Conservation (phyloP, 92 coral and sea anemone species). For the Umimayanthus chanpuru region DNA sequence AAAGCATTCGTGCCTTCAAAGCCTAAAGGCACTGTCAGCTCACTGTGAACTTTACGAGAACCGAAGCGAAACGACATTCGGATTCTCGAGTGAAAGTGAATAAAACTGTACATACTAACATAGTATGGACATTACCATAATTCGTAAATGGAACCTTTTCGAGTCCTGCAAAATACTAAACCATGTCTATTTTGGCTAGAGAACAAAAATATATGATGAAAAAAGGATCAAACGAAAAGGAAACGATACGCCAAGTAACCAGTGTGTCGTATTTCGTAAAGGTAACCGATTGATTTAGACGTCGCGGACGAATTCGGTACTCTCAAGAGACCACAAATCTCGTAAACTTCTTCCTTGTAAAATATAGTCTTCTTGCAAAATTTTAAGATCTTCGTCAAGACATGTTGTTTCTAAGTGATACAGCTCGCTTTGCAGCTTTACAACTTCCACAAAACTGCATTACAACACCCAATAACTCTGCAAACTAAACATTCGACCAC, state of each 20-base stretch:
- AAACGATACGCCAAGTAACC: neutral
- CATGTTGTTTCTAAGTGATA: neutral
- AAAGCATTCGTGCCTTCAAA: neutral
- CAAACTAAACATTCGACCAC: neutral
- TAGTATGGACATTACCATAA: neutral
- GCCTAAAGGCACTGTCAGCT: neutral
- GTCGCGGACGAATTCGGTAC: neutral
- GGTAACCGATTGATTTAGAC: neutral
- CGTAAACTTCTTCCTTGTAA: neutral
- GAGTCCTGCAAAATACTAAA: neutral
- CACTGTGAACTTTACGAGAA: neutral
- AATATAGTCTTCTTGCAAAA: neutral
- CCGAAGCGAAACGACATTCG: slow-evolving; percentile 1
- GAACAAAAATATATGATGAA: neutral
- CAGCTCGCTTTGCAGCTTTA: neutral
- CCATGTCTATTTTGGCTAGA: neutral
- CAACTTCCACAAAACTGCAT: neutral
- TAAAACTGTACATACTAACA: neutral
- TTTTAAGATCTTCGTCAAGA: neutral
- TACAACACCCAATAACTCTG: neutral
- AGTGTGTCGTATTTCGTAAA: neutral
- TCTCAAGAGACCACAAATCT: neutral
- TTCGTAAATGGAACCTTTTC: neutral
- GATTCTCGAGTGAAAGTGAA: neutral
- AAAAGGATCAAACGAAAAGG: neutral